Conservation (phyloP, 2,888 invertebrate species). For the Balanococcus diminutus region DNA sequence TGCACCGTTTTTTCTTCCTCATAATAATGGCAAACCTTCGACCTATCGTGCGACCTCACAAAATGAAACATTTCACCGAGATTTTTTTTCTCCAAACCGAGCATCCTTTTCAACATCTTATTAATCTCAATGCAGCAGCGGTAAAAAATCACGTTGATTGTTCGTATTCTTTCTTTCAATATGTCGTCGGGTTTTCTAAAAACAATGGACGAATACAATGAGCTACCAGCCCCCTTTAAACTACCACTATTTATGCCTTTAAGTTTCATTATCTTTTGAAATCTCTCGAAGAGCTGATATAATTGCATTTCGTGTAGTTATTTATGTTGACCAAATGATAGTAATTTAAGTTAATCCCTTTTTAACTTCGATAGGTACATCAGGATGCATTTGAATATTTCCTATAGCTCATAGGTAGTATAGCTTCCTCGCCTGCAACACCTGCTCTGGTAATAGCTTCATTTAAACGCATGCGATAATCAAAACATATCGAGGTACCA, state of each 20-base stretch:
- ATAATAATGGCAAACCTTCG: conserved; percentile 2
- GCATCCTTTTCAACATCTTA: neutral
- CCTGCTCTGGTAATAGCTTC: conserved; percentile 19
- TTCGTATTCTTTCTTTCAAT: neutral
- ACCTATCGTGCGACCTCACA: neutral
- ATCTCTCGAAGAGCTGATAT: neutral
- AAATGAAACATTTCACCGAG: neutral
- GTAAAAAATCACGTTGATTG: neutral
- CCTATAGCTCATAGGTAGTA: neutral
- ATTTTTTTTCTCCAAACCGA: neutral
- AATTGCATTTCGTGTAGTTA: neutral
- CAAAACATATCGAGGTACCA: neutral
- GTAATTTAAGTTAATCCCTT: conserved; percentile 14
- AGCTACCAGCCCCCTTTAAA: neutral
- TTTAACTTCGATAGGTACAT: neutral
- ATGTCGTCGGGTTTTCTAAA: neutral
- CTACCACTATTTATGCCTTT: neutral
- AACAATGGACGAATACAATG: neutral
- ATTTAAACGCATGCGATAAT: conserved; percentile 5
- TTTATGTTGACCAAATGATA: conserved; percentile 29
- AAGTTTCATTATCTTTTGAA: neutral
- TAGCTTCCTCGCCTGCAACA: neutral
- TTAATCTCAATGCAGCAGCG: neutral
- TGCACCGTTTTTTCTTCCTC: neutral
- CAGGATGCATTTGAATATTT: neutral